A percentile compares a stretch with the other conserved stretches of the same genome.
Conservation (phyloP, 2,797 vertebrate genomes). For the Phataginus tricuspis region DNA sequence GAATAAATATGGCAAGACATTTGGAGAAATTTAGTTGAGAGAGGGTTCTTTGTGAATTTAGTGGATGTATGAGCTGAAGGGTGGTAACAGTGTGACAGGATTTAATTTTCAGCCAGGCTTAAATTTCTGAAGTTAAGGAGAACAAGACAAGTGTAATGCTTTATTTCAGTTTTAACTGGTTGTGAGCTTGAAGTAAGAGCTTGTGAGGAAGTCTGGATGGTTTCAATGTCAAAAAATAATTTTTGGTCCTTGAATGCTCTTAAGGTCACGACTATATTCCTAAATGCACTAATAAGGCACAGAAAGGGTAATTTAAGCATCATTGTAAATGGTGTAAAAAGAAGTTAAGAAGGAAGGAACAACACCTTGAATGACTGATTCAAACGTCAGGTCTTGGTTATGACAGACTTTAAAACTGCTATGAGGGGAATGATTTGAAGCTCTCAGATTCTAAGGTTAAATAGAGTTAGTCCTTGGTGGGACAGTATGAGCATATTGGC, state of each 20-base stretch:
- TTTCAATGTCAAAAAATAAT: conserved; percentile 15
- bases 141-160: not conserved
- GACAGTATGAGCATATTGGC: not conserved
- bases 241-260: not conserved
- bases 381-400: not conserved
- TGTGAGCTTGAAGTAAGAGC: not conserved
- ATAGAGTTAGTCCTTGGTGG: not conserved
- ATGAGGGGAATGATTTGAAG: not conserved
- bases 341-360: not conserved
- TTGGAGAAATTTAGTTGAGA: not conserved
- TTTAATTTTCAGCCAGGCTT: not conserved
- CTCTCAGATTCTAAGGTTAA: not conserved
- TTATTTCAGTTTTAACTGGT: not conserved
- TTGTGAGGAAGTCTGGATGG: not conserved
- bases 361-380: not conserved
- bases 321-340: not conserved
- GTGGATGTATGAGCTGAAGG: not conserved
- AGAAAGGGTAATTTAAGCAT: not conserved
- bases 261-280: not conserved
- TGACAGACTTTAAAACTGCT: not conserved
- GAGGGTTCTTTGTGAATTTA: not conserved
- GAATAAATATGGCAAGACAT: not conserved
- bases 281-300: not conserved
- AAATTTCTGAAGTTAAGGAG: not conserved
- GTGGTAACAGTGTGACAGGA: not conserved